These are phyloP conservation scores for Ammodytes marinus DNA, from an alignment of 2,113 vertebrate species.

Conservation along the genomic window DNA sequence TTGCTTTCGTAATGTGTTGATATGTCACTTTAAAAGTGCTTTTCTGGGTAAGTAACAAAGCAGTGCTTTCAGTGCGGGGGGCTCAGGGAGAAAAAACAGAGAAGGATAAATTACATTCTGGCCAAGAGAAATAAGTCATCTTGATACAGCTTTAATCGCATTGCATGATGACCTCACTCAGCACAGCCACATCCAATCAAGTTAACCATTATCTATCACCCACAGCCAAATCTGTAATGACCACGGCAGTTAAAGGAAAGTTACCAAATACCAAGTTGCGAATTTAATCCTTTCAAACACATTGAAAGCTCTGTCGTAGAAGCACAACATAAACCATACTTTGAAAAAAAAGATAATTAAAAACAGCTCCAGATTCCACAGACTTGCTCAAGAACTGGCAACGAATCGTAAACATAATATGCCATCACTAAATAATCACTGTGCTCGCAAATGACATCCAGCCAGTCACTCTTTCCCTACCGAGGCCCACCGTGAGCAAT, in stretches of 20 bases:
- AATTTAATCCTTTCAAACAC: slow-evolving; percentile 25
- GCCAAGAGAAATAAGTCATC: slow-evolving; percentile 48
- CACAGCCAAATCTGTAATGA: slow-evolving; percentile 57
- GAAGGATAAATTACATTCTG: slow-evolving; percentile 29
- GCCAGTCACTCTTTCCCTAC: slow-evolving; percentile 43
- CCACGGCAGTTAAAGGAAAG: slow-evolving; percentile 53
- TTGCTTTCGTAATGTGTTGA: slow-evolving; percentile 3
- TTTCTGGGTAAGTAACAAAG: too few species aligned
- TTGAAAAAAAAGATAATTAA: slow-evolving; percentile 53
- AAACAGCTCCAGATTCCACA: slow-evolving; percentile 43
- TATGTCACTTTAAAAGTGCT: not conserved
- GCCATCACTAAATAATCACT: slow-evolving; percentile 47
- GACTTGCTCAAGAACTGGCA: slow-evolving; percentile 55
- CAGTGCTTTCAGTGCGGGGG: not conserved
- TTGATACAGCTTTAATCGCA: slow-evolving; percentile 67
- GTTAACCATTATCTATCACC: slow-evolving; percentile 50
- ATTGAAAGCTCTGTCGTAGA: slow-evolving; percentile 37
- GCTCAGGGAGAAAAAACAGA: slow-evolving; percentile 7
- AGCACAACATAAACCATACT: slow-evolving; percentile 51
- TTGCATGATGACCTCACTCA: slow-evolving; percentile 68
- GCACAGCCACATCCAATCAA: slow-evolving; percentile 69
- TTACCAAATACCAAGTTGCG: slow-evolving; percentile 16
- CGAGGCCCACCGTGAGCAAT: slow-evolving; percentile 47
- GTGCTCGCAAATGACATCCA: slow-evolving; percentile 15
- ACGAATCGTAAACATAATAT: slow-evolving; percentile 20